phyloP scores from a whole-genome alignment of 2,113 vertebrate genomes.

The Pomatorhinus ruficollis region DNA sequence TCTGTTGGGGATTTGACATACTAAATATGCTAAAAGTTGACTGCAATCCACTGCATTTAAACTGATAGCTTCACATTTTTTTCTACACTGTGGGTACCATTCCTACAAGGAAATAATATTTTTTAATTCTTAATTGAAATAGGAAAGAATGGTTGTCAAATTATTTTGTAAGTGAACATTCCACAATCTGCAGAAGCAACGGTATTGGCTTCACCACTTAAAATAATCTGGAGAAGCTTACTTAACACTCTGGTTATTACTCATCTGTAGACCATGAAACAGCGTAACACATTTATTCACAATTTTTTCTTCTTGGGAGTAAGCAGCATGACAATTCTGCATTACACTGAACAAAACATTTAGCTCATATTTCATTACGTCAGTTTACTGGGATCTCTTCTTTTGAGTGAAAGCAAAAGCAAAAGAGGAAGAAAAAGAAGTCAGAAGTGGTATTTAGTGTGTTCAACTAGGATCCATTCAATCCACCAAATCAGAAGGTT shows the following conservation, averaged over 20 bases:
- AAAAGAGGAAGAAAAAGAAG: background rate
- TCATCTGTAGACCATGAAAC: background rate
- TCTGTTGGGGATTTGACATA: background rate
- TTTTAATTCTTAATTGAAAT: background rate
- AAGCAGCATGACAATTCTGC: background rate
- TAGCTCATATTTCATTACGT: background rate
- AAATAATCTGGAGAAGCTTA: background rate
- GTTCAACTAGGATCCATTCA: background rate
- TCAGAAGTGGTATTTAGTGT: background rate
- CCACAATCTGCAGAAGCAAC: background rate
- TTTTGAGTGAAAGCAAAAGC: background rate
- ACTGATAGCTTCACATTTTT: background rate
- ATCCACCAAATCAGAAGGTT: background rate
- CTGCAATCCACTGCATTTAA: conserved; percentile 4
- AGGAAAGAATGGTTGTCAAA: background rate
- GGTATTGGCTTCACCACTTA: background rate
- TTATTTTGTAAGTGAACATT: background rate
- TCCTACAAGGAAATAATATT: background rate
- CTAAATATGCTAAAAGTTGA: background rate
- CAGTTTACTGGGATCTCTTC: background rate
- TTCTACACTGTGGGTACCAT: background rate
- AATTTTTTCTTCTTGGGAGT: background rate
- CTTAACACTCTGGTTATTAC: background rate
- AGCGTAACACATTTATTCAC: background rate
- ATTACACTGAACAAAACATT: background rate